Evolutionary conservation across 1,140 invertebrate species (phyloP), one percentile per base, ranked within the genome.

Genomic region (Oryctes rhinoceros): DNA sequence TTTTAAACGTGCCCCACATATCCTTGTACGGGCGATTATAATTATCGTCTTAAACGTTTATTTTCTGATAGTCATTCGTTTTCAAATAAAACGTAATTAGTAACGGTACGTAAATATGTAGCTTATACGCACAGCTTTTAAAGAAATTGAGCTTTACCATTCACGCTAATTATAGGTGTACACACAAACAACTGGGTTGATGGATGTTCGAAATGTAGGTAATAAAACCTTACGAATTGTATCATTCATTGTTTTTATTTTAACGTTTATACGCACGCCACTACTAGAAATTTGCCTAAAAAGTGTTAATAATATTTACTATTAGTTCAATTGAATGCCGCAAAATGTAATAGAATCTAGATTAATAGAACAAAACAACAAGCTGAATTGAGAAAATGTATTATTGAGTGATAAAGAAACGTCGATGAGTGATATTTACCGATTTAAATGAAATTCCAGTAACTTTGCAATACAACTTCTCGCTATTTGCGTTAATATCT

Each of bases 11-110:
- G 65, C 9, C 24, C 65, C 9, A 71, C 10, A 71, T 71, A 71
- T 71, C 65, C 65, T 71, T 13, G 35, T 71, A 71, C 65, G 65
- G 65, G 15, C 24, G 24, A 35, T 71, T 37, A 35, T 37, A 37
- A 71, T 71, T 71, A 71, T 15, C 10, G 24, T 67, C 65, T 71
- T 30, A 71, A 71, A 71, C 65, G 65, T 24, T 71, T 71, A 71
- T 71, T 71, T 71, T 71, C 65, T 71, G 65, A 35, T 71, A 24
- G 20, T 71, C 24, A 37, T 71, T 71, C 53, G 65, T 71, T 24
- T 71, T 24, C 65, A 30, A 71, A 71, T 71, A 71, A 30, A 71
- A 71, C 65, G 65, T 71, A 71, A 71, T 71, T 71, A 71, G 65
- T 71, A 71, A 71, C 65, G 65, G 65, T 71, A 71, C 65, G 24